Percentiles rank a stretch among this genome's conserved stretches.
Evolutionary conservation across 1,140 invertebrate genomes (phyloP).

Genomic region (Mercenaria mercenaria): DNA sequence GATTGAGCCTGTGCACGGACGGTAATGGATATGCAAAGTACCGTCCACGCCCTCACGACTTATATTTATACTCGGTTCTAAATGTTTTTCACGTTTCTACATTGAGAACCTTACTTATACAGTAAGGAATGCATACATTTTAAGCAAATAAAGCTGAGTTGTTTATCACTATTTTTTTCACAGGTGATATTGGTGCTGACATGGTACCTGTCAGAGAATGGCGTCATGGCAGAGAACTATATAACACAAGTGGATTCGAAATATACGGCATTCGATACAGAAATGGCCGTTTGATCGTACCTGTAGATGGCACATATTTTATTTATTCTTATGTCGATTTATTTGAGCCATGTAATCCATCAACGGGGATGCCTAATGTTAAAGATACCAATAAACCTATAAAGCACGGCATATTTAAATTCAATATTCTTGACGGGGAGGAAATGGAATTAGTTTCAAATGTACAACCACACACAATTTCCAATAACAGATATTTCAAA

Average conservation of each 20-base stretch:
- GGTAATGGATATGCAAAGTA: no score
- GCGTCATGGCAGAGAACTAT: conserved; percentile 4
- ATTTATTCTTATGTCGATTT: conserved; percentile 23
- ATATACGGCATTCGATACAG: conserved; percentile 19
- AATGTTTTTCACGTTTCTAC: no score
- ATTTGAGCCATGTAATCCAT: not conserved
- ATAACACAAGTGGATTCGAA: conserved; percentile 16
- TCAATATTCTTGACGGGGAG: conserved; percentile 14
- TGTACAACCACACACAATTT: not conserved
- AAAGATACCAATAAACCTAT: not conserved
- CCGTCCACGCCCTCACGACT: no score
- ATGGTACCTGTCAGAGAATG: conserved; percentile 27
- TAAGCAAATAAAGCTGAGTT: no score
- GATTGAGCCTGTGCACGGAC: no score
- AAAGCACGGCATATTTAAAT: conserved; percentile 19
- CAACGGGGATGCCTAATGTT: not conserved
- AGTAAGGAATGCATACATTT: no score
- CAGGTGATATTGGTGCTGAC: not conserved
- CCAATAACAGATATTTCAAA: not conserved
- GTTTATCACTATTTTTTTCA: no score
- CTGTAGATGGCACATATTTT: conserved; percentile 21
- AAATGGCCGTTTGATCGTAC: conserved; percentile 20
- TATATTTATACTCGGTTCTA: no score
- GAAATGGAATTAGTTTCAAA: not conserved
- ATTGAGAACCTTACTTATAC: no score